Percentiles rank a stretch among this genome's conserved stretches.
These are phyloP conservation scores for Streptopelia turtur DNA, from an alignment of 2,797 vertebrate species.

Conservation along the genomic window DNA sequence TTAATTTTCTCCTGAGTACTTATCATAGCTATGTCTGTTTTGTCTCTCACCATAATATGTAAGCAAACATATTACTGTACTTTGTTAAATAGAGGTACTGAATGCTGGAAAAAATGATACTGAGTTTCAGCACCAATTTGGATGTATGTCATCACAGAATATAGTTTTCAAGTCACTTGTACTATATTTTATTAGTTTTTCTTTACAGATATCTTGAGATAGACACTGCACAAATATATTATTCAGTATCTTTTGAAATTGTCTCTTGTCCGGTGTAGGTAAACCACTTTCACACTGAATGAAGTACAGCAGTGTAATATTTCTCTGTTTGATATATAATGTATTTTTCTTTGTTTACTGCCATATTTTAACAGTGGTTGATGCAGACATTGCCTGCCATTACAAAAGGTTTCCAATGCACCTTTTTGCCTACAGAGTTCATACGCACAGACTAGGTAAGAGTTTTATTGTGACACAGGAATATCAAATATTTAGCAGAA, in stretches of 20 bases:
- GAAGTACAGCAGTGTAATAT: not conserved
- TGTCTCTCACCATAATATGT: not conserved
- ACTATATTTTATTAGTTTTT: not conserved
- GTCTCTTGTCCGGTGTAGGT: not conserved
- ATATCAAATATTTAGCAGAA: not conserved
- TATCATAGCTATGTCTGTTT: not conserved
- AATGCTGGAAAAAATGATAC: not conserved
- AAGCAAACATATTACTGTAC: not conserved
- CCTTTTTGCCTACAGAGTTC: slow-evolving; percentile 96
- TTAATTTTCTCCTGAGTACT: not conserved
- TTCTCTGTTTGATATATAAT: not conserved
- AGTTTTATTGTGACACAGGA: not conserved
- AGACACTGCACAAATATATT: not conserved
- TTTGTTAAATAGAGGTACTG: not conserved
- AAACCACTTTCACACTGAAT: not conserved
- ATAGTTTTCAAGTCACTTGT: not conserved
- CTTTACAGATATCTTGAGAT: not conserved
- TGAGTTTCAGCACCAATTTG: not conserved
- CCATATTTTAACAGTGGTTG: slow-evolving; percentile 82
- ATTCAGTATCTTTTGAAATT: not conserved
- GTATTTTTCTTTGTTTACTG: not conserved
- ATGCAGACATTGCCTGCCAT: slow-evolving; percentile 92
- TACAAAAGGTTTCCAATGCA: slow-evolving; percentile 91
- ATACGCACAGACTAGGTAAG: slow-evolving; percentile 95
- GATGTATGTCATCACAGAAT: not conserved